Conservation (phyloP, 2,113 vertebrate species). For the human region DNA sequence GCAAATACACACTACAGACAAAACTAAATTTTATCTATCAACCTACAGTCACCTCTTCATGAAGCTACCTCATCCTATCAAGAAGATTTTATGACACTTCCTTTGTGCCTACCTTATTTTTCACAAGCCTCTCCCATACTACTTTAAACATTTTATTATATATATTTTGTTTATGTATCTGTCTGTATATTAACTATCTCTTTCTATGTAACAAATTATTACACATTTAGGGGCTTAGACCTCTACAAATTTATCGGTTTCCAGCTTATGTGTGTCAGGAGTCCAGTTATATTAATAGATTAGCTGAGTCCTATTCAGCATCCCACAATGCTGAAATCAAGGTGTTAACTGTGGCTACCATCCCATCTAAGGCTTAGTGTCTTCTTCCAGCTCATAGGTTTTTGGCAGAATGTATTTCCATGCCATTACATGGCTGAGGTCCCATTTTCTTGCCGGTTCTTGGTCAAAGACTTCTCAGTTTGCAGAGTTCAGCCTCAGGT, state of each 20-base stretch:
- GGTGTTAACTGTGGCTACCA: neutral
- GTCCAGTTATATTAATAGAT: neutral
- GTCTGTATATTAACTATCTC: too few relatives aligned
- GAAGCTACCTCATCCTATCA: neutral
- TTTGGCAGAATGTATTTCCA: neutral
- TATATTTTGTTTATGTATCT: neutral
- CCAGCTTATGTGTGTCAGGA: neutral
- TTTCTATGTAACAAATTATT: neutral
- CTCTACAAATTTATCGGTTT: neutral
- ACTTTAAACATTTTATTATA: neutral
- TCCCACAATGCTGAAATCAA: neutral
- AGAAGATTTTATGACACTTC: neutral
- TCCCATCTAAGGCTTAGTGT: neutral
- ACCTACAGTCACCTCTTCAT: neutral
- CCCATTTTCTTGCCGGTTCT: neutral
- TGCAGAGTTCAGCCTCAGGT: too few relatives aligned
- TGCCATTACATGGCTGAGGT: neutral
- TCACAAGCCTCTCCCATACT: neutral
- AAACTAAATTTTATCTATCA: neutral
- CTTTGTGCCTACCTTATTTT: neutral
- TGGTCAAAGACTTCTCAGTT: neutral
- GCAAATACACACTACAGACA: neutral
- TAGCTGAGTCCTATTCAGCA: neutral
- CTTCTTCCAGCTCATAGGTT: neutral
- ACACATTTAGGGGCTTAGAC: rapidly evolving